Base-by-base conservation (phyloP, 2,888 invertebrate species). In the Hirtodrosophila histrioides region DNA sequence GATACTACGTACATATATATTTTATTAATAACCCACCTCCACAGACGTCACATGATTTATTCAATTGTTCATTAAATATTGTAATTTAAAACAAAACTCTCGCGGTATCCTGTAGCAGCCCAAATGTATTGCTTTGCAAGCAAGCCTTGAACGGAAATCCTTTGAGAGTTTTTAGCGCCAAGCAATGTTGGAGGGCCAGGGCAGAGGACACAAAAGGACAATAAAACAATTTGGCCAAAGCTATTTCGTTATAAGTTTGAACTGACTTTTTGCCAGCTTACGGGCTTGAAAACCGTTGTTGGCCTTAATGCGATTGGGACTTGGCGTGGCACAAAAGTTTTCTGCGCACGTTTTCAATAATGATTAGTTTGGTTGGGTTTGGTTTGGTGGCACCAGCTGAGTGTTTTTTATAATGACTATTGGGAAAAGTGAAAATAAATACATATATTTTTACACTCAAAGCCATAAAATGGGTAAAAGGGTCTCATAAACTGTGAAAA, bases 171-270 rank as follows among this genome's bases (percentile, higher is more conserved):
- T 46, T 58, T 37, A 57, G 29, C 31, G 57, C 31, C 57, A 71
- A 60, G 40, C 56, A 49, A 53, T 56, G 68, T 51, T 27, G 24
- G 39, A 48, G 40, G 37, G 29, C 17, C 40, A 39, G 9, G 36
- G 46, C 43, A 56, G 56, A 41, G 56, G 63, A 60, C 49, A 49
- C 35, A 60, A 49, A 46, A 63, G 57, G 39, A 70, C 65, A 76
- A 75, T 82, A 75, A 79, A 82, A 82, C 78, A 72, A 79, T 85
- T 82, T 82, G 61, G 68, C 65, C 77, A 69, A 68, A 65, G 68
- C 75, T 49, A 79, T 82, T 82, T 79, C 60, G 75, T 77, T 77
- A 77, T 67, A 85, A 79, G 80, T 85, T 82, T 67, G 51, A 53
- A 61, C 41, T 68, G 72, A 67, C 49, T 72, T 63, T 56, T 54